These are phyloP conservation scores for Saxidomus purpurata DNA, from an alignment of 1,140 invertebrate genomes.

Conservation along the genomic window DNA sequence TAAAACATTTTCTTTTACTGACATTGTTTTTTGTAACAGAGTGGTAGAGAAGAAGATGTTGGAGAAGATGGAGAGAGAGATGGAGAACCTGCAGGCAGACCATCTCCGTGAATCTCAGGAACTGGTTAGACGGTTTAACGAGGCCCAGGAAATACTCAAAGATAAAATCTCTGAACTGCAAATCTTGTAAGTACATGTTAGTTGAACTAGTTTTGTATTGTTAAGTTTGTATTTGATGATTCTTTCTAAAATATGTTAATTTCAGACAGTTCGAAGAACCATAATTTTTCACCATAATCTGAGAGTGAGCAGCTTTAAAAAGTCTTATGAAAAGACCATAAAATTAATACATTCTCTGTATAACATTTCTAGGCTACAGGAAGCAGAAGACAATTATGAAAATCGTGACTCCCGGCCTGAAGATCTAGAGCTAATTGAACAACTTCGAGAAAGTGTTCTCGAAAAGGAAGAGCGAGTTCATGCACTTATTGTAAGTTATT, in stretches of 20 bases:
- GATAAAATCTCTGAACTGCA: slow-evolving; percentile 85
- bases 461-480: slow-evolving; percentile 84
- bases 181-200: slow-evolving; percentile 79
- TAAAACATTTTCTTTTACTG: too few species aligned
- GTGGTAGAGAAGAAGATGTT: slow-evolving; percentile 78
- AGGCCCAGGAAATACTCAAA: slow-evolving; percentile 85
- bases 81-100: slow-evolving; percentile 80
- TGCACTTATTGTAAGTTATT: slow-evolving; percentile 80
- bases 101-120: slow-evolving; percentile 81
- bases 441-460: slow-evolving; percentile 78
- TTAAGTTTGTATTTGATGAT: too few species aligned
- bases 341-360: too few species aligned
- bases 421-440: slow-evolving; percentile 85
- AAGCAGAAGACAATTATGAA: slow-evolving; percentile 84
- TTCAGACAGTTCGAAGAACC: too few species aligned
- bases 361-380: slow-evolving; percentile 82
- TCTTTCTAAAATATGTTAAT: too few species aligned
- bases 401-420: slow-evolving; percentile 85
- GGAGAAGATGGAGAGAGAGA: slow-evolving; percentile 72
- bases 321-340: too few species aligned
- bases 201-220: too few species aligned
- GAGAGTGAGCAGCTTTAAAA: too few species aligned
- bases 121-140: slow-evolving; percentile 83
- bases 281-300: too few species aligned
- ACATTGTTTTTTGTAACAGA: slow-evolving; percentile 21